A percentile compares a stretch with the other conserved stretches of the same genome.
These are phyloP conservation scores for Solea senegalensis DNA, from an alignment of 2,113 vertebrate genomes.

Conservation along the genomic window DNA sequence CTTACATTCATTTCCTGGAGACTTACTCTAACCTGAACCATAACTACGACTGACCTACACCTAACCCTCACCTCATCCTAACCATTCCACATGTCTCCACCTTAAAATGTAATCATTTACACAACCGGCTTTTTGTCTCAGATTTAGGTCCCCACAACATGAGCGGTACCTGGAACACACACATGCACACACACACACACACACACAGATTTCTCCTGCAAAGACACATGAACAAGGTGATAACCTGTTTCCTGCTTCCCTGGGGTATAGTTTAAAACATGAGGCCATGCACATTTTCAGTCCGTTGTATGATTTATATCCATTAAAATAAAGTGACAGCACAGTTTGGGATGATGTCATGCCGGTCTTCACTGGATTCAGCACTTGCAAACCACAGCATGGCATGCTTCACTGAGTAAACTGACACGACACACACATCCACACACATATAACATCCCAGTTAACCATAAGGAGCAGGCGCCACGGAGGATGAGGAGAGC, in stretches of 20 bases:
- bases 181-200: conserved; percentile 1
- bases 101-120: no score
- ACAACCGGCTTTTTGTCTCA: no score
- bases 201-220: conserved; percentile 34
- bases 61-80: no score
- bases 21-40: no score
- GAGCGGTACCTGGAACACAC: neutral
- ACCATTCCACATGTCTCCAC: no score
- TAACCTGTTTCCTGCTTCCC: conserved; percentile 7
- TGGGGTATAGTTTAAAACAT: conserved; percentile 16
- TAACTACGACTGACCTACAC: no score
- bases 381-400: conserved; percentile 36
- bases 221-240: conserved; percentile 27
- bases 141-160: no score
- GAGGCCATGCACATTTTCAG: conserved; percentile 51
- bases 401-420: conserved; percentile 58
- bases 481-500: conserved; percentile 36
- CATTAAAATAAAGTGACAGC: conserved; percentile 24
- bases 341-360: conserved; percentile 56
- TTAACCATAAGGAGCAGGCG: conserved; percentile 47
- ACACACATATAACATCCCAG: conserved; percentile 18
- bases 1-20: no score
- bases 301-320: conserved; percentile 20
- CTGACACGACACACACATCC: conserved; percentile 27
- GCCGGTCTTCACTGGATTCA: conserved; percentile 51